Evolutionary conservation across 2,113 vertebrate genomes (phyloP).

Genomic region (Petrocephalus zakoni): DNA sequence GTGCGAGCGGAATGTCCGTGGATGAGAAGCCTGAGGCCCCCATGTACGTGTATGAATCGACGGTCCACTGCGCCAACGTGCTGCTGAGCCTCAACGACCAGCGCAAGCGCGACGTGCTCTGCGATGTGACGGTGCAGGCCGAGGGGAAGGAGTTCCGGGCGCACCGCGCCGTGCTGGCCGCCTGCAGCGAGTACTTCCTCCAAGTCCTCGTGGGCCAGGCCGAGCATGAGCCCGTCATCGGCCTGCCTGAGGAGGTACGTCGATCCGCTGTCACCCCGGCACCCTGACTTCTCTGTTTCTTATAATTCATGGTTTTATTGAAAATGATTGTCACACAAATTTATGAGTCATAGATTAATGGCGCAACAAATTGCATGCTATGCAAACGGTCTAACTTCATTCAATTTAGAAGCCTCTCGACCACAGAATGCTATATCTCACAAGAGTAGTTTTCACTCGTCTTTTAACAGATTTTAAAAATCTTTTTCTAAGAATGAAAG

Average conservation of each 20-base stretch:
- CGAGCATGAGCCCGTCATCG: constrained; percentile 80
- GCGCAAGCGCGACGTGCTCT: constrained; percentile 87
- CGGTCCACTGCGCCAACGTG: constrained; percentile 92
- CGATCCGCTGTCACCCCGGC: background rate
- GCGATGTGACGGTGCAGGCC: constrained; percentile 85
- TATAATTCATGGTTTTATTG: background rate
- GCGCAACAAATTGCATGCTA: background rate
- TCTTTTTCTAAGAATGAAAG: background rate
- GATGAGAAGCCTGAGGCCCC: constrained; percentile 83
- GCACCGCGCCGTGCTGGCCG: constrained; percentile 86
- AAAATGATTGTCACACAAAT: background rate
- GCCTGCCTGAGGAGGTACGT: constrained; percentile 83
- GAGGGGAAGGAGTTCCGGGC: constrained; percentile 86
- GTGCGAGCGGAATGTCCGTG: constrained; percentile 81
- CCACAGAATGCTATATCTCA: background rate
- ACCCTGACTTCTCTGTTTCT: background rate
- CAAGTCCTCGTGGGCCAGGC: constrained; percentile 78
- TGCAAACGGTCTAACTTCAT: background rate
- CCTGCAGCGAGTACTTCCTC: constrained; percentile 90
- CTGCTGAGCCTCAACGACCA: constrained; percentile 94
- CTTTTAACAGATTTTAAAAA: background rate
- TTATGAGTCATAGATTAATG: background rate
- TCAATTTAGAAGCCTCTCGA: background rate
- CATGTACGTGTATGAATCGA: constrained; percentile 94
- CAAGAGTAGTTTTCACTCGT: background rate